Conservation (phyloP, 2,113 vertebrate species). For the Tachysurus fulvidraco region DNA sequence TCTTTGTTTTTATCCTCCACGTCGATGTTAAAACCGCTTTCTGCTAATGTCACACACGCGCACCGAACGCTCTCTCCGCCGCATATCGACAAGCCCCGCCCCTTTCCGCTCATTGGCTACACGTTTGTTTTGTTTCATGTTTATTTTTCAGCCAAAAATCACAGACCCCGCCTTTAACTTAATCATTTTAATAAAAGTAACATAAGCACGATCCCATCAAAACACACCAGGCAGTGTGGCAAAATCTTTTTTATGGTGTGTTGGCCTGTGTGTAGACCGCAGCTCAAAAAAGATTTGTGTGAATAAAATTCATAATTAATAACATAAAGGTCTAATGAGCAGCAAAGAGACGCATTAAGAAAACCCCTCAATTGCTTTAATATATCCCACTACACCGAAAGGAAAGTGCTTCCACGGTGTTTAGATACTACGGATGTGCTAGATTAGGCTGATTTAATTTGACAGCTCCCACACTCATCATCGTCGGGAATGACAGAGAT, state of each 20-base stretch:
- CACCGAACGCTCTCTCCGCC: too few species aligned
- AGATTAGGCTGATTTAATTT: constrained; percentile 72
- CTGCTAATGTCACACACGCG: too few species aligned
- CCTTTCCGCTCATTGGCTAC: too few species aligned
- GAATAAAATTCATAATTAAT: constrained; percentile 16
- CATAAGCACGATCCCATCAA: neutral
- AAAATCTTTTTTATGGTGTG: neutral
- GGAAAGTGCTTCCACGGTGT: constrained; percentile 37
- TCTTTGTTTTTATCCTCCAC: too few species aligned
- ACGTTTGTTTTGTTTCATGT: too few species aligned
- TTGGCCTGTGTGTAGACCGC: neutral
- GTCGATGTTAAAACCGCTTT: too few species aligned
- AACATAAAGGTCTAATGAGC: neutral
- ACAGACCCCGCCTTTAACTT: too few species aligned
- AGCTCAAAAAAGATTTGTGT: neutral
- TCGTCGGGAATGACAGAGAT: constrained; percentile 83
- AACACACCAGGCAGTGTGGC: neutral
- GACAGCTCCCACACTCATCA: constrained; percentile 75
- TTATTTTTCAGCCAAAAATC: too few species aligned
- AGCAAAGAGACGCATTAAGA: constrained; percentile 12
- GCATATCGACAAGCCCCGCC: too few species aligned
- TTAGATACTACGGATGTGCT: constrained; percentile 22
- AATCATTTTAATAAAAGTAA: neutral
- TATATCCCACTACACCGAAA: constrained; percentile 4
- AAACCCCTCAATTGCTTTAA: neutral